Evolutionary conservation across 1,140 invertebrate genomes (phyloP).

Genomic region (Trichonephila clavata): DNA sequence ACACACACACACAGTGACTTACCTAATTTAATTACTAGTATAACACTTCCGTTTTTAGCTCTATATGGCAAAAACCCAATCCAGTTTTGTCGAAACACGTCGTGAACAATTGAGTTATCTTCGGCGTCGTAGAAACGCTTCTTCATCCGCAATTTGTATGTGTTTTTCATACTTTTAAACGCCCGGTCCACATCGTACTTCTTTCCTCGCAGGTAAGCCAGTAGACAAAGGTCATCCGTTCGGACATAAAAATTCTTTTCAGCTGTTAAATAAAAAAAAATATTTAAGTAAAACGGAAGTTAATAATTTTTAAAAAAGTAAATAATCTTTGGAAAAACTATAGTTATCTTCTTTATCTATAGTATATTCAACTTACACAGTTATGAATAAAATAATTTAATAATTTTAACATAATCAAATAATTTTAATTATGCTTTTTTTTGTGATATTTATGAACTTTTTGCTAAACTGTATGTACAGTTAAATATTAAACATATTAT

Average conservation of each 20-base stretch:
- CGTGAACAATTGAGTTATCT: slow-evolving; percentile 30
- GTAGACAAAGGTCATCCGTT: slow-evolving; percentile 37
- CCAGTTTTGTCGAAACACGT: slow-evolving; percentile 51
- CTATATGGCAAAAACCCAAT: slow-evolving; percentile 61
- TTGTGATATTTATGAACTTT: no score
- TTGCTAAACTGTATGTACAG: no score
- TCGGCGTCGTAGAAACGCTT: slow-evolving; percentile 52
- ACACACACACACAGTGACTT: background rate
- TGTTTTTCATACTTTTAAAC: slow-evolving; percentile 60
- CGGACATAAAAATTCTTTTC: slow-evolving; percentile 63
- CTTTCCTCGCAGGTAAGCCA: slow-evolving; percentile 57
- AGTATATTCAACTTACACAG: no score
- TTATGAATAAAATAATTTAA: no score
- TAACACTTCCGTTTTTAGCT: slow-evolving; percentile 69
- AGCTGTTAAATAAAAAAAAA: slow-evolving; percentile 21
- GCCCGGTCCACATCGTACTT: slow-evolving; percentile 62
- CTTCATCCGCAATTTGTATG: slow-evolving; percentile 55
- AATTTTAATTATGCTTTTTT: no score
- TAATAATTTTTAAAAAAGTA: no score
- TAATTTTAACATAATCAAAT: no score
- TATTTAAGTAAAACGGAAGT: background rate
- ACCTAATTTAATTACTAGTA: slow-evolving; percentile 64
- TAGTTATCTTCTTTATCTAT: no score
- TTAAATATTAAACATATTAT: no score
- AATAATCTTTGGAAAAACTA: no score